phyloP scores from a whole-genome alignment of 2,797 vertebrate species.

The Anniella stebbinsi region DNA sequence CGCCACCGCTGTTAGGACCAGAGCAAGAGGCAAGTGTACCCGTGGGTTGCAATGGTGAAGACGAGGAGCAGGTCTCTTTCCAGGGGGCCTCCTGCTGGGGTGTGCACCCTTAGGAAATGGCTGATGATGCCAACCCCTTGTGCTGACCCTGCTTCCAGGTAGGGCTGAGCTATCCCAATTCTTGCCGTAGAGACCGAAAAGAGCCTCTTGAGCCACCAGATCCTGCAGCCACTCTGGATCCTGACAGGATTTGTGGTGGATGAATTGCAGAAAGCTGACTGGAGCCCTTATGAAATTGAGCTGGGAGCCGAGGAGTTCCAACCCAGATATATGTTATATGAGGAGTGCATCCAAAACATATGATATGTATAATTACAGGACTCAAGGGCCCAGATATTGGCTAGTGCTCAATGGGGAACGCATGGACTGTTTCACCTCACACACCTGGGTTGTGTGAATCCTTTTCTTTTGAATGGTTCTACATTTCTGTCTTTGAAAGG shows the following conservation, averaged over 20 bases:
- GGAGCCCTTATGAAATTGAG: no score
- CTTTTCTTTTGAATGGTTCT: background rate
- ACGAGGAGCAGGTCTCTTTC: no score
- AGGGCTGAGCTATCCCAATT: background rate
- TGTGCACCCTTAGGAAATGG: no score
- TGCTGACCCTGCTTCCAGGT: no score
- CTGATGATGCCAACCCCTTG: no score
- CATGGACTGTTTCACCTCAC: background rate
- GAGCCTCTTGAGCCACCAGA: no score
- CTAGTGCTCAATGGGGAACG: background rate
- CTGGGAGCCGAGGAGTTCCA: background rate
- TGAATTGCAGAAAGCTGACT: background rate
- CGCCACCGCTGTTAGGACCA: no score
- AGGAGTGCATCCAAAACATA: background rate
- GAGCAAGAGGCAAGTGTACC: no score
- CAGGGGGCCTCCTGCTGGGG: no score
- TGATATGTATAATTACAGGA: background rate
- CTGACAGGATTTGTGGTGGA: background rate
- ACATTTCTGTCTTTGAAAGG: background rate
- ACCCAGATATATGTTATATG: background rate
- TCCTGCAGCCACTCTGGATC: background rate
- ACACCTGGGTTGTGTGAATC: background rate
- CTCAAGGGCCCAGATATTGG: background rate
- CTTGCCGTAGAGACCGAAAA: background rate
- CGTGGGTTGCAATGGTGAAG: no score